Evolutionary conservation across 2,797 vertebrate species (phyloP).

Genomic region (Rallus crepitans): DNA sequence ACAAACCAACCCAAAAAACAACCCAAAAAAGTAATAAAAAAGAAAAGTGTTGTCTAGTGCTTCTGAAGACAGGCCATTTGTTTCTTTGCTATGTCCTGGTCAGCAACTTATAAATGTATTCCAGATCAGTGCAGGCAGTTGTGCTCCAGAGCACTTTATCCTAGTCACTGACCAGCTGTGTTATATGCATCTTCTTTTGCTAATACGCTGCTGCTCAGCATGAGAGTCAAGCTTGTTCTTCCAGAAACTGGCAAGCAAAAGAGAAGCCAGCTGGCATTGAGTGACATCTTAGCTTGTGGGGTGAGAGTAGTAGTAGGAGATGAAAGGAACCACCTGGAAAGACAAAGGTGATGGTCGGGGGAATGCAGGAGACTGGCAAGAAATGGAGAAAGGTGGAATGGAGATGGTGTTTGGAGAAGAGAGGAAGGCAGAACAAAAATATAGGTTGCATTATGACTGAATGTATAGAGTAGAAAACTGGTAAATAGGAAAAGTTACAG

Average conservation of each 20-base stretch:
- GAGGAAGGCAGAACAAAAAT: neutral
- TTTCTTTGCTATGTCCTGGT: neutral
- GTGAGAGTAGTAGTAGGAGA: neutral
- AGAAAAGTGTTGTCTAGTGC: neutral
- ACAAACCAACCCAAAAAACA: neutral
- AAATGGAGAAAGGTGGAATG: neutral
- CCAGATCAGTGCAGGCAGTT: neutral
- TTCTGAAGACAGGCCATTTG: neutral
- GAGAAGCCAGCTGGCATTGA: neutral
- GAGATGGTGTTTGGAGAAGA: neutral
- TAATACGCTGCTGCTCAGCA: neutral
- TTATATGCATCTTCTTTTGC: neutral
- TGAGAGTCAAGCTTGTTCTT: neutral
- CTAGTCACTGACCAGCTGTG: neutral
- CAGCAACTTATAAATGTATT: neutral
- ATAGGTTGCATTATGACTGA: neutral
- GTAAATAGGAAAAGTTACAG: neutral
- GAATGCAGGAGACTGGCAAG: neutral
- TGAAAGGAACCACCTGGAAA: neutral
- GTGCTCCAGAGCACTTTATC: neutral
- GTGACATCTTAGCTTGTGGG: neutral
- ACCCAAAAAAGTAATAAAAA: neutral
- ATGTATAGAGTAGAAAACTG: neutral
- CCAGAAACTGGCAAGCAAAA: neutral
- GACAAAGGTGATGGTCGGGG: neutral